Conservation (phyloP, 2,113 vertebrate species). For the Dicerorhinus sumatrensis region DNA sequence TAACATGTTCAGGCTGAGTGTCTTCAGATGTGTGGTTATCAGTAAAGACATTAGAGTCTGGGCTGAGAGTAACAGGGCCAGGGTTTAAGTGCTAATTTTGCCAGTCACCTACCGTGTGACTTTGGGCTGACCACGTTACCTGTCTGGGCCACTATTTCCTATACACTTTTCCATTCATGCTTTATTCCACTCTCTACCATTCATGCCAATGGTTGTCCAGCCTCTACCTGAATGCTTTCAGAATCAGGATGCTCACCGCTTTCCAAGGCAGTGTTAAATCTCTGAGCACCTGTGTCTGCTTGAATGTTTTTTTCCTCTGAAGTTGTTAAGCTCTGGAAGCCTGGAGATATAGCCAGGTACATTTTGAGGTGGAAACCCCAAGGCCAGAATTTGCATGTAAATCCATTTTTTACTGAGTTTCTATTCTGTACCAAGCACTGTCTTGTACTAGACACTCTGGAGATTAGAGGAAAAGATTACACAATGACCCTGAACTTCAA, state of each 20-base stretch:
- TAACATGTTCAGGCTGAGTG: fast-evolving
- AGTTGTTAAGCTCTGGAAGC: background rate
- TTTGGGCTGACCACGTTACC: background rate
- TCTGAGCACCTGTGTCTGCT: background rate
- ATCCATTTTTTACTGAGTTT: background rate
- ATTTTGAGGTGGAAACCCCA: background rate
- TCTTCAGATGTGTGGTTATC: background rate
- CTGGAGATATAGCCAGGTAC: background rate
- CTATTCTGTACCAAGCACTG: background rate
- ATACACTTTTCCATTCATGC: background rate
- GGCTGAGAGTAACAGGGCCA: background rate
- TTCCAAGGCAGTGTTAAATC: background rate
- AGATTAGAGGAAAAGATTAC: background rate
- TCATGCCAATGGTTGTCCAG: background rate
- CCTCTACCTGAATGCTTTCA: background rate
- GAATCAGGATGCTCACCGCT: background rate
- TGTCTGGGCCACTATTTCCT: background rate
- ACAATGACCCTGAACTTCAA: background rate
- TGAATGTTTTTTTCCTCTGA: background rate
- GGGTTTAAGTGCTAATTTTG: too few relatives aligned
- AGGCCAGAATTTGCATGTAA: background rate
- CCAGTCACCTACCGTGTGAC: background rate
- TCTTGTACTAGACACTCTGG: background rate
- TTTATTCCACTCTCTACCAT: background rate
- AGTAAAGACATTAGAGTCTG: background rate